Conservation (phyloP, 2,113 vertebrate genomes). For the Bungarus multicinctus region DNA sequence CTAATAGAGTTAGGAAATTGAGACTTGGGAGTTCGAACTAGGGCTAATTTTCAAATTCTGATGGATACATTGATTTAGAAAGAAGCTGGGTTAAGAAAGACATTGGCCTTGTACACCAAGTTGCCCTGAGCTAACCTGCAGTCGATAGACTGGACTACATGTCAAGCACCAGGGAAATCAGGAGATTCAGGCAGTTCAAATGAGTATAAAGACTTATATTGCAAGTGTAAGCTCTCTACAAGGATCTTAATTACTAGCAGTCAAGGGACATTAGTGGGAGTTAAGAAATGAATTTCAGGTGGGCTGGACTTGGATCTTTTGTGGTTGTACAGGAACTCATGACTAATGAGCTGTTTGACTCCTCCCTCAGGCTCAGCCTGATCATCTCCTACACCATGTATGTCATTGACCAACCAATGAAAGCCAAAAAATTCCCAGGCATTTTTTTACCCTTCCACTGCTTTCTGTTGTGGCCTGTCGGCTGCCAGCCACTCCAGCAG, state of each 20-base stretch:
- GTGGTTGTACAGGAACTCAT: too few species aligned
- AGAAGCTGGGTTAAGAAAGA: conserved; percentile 74
- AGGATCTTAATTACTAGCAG: too few species aligned
- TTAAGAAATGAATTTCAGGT: background rate
- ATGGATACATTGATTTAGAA: conserved; percentile 77
- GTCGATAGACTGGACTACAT: conserved; percentile 63
- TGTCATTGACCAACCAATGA: conserved; percentile 70
- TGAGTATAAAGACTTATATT: background rate
- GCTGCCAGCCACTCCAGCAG: too few species aligned
- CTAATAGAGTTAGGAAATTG: conserved; percentile 58
- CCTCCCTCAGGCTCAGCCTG: too few species aligned
- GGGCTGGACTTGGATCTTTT: too few species aligned
- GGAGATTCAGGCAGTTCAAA: background rate
- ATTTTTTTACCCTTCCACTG: background rate
- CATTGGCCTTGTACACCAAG: conserved; percentile 70
- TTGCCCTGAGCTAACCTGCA: conserved; percentile 67
- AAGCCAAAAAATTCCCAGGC: conserved; percentile 46
- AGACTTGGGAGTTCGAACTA: conserved; percentile 74
- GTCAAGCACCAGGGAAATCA: too few species aligned
- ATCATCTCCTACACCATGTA: too few species aligned
- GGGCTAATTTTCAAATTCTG: conserved; percentile 78
- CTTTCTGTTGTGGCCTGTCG: too few species aligned
- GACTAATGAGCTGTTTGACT: too few species aligned
- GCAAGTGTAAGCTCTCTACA: too few species aligned
- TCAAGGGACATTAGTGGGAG: too few species aligned